Evolutionary conservation across 2,888 invertebrate species (phyloP), one percentile per base, ranked within the genome.

Genomic region (Agelastica alni): DNA sequence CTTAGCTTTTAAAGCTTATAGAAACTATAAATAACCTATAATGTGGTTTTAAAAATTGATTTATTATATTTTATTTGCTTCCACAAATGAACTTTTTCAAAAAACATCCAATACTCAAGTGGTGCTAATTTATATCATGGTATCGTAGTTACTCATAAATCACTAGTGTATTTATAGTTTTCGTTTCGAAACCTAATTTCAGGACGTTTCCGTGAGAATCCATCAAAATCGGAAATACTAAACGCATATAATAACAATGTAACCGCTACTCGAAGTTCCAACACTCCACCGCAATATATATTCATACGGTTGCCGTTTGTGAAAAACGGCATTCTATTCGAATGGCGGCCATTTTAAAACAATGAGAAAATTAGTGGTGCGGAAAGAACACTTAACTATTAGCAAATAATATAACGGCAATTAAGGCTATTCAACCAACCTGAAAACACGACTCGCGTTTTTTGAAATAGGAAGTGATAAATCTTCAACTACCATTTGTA

Each of bases 401-500:
- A 68, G 60, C 66, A 65, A 69, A 68, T 69, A 65, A 62, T 61
- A 66, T 65, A 62, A 62, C 62, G 58, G 66, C 61, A 69, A 67
- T 65, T 68, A 63, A 64, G 59, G 61, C 61, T 63, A 63, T 62
- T 63, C 62, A 59, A 58, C 58, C 59, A 58, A 61, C 63, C 62
- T 51, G 54, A 55, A 56, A 56, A 64, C 64, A 64, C 57, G 58
- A 56, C 61, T 64, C 56, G 59, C 57, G 58, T 64, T 65, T 62
- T 36, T 49, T 55, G 52, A 61, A 63, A 61, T 58, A 59, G 60
- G 60, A 60, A 60, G 53, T 47, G 53, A 60, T 53, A 60, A 51
- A 51, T 51, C 43, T 56, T 59, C 46, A 53, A 53, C 51, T 47
- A 49, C 51, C 44, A 53, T 51, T 54, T 53, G n/a, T n/a, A n/a